Percentiles rank a stretch among this genome's conserved stretches.
phyloP scores from a whole-genome alignment of 2,113 vertebrate genomes.

The Serinus canaria region DNA sequence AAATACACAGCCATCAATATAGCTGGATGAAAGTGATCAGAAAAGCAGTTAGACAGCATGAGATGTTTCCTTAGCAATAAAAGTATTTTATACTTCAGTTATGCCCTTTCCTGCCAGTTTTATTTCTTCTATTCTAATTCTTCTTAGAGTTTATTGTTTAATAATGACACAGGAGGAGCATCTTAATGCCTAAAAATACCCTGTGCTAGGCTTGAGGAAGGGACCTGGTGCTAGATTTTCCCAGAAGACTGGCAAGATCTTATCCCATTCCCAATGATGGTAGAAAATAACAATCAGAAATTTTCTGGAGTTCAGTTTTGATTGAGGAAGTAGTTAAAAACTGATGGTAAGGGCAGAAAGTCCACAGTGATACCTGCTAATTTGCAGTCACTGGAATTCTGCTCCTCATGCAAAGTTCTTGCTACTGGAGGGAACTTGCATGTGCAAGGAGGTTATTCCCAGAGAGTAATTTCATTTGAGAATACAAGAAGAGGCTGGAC shows the following conservation, averaged over 20 bases:
- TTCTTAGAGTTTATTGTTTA: background rate
- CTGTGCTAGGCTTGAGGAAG: background rate
- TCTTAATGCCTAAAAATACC: background rate
- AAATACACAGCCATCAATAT: background rate
- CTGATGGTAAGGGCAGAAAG: background rate
- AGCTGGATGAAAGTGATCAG: background rate
- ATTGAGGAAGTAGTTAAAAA: background rate
- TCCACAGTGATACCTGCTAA: background rate
- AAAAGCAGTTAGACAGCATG: background rate
- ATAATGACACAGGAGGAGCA: background rate
- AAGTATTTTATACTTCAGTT: background rate
- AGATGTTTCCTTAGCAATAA: background rate
- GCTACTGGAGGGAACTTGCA: background rate
- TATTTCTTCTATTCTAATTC: background rate
- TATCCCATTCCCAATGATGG: background rate
- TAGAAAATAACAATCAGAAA: background rate
- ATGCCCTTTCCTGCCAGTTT: background rate
- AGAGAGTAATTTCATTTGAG: background rate
- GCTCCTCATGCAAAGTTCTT: background rate
- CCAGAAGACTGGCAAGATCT: background rate
- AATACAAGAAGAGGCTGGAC: background rate
- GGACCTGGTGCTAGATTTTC: rapidly evolving
- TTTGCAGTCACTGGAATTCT: background rate
- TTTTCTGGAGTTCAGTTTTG: background rate
- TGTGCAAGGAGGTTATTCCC: background rate